Evolutionary conservation across 2,113 vertebrate genomes (phyloP).

Genomic region (Corvus cornix): DNA sequence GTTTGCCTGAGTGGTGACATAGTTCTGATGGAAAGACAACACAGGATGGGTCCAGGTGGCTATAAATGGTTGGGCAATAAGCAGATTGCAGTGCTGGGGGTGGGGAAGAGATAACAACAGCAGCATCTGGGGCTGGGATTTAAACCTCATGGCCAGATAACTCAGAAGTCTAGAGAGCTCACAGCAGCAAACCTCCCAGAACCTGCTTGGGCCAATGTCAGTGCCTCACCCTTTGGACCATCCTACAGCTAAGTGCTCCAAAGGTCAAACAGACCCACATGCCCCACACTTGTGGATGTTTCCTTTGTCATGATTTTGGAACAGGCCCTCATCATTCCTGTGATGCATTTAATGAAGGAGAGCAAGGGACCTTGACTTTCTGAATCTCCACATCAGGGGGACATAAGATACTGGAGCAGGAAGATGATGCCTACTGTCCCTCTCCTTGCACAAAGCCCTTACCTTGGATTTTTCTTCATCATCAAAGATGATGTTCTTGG

Average conservation of each 20-base stretch:
- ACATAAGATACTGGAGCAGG: neutral
- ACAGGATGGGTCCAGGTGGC: neutral
- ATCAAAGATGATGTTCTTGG: conserved; percentile 91
- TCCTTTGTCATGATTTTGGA: neutral
- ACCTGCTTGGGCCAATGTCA: neutral
- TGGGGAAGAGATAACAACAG: neutral
- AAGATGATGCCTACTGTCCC: neutral
- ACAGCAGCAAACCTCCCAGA: neutral
- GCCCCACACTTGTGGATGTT: neutral
- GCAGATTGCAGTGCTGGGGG: neutral
- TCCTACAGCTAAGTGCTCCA: neutral
- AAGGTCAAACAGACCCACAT: neutral
- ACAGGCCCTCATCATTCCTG: neutral
- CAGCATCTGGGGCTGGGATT: neutral
- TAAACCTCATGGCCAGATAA: neutral
- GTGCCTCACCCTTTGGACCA: neutral
- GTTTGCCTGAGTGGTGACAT: neutral
- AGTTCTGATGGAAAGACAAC: neutral
- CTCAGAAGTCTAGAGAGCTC: neutral
- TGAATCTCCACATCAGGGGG: neutral
- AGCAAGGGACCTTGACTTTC: neutral
- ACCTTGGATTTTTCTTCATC: conserved; percentile 99
- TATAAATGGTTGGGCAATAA: neutral
- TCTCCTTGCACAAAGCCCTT: neutral
- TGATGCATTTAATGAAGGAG: neutral